Evolutionary conservation across 1,140 invertebrate genomes (phyloP).

Genomic region (Penaeus indicus): DNA sequence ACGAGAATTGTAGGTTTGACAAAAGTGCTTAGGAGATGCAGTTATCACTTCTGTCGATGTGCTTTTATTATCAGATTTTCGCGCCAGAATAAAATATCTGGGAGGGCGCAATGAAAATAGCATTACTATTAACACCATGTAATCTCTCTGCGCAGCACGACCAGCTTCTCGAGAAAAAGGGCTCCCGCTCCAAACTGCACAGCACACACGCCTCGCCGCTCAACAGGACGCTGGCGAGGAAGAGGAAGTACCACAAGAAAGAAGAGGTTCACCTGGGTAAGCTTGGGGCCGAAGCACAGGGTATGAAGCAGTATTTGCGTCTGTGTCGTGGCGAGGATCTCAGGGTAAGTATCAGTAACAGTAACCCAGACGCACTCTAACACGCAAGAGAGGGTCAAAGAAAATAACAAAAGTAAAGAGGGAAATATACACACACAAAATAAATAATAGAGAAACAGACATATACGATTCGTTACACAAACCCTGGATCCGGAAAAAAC

Average conservation of each 20-base stretch:
- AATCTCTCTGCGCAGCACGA: constrained; percentile 3
- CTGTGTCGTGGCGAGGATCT: constrained; percentile 34
- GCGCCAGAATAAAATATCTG: background rate
- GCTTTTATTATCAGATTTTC: too few relatives aligned
- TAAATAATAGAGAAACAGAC: too few relatives aligned
- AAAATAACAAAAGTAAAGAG: too few relatives aligned
- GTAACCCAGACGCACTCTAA: too few relatives aligned
- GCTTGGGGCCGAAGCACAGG: background rate
- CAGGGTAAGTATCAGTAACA: background rate
- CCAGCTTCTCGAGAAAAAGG: constrained; percentile 36
- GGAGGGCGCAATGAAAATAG: too few relatives aligned
- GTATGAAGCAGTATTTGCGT: constrained; percentile 10
- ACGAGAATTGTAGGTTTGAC: too few relatives aligned
- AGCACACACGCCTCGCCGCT: constrained; percentile 16
- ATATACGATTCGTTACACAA: too few relatives aligned
- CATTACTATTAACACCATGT: background rate
- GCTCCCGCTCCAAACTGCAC: constrained; percentile 32
- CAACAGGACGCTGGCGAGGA: constrained; percentile 21
- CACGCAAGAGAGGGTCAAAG: background rate
- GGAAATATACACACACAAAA: too few relatives aligned
- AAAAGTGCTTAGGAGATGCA: too few relatives aligned
- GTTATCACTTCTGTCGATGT: too few relatives aligned
- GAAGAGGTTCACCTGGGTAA: background rate
- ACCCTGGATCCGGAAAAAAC: too few relatives aligned
- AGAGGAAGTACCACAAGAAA: constrained; percentile 30